A percentile compares a stretch with the other conserved stretches of the same genome.
Conservation (phyloP, 2,888 invertebrate species). For the Apamea sordens region DNA sequence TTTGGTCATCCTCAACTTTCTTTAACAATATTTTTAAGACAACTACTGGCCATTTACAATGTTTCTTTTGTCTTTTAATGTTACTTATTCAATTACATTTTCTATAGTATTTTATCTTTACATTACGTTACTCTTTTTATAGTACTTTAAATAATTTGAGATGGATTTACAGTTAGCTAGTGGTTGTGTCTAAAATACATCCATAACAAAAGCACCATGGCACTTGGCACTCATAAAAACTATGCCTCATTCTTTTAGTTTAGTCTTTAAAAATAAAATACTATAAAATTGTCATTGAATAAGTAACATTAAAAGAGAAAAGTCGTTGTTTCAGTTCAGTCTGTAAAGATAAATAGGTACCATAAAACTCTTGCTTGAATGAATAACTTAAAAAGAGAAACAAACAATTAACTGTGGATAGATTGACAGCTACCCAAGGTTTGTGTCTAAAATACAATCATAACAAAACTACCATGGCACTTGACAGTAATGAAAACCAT, state of each 20-base stretch:
- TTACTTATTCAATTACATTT: neutral
- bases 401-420: no score
- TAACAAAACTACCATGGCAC: neutral
- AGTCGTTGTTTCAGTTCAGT: no score
- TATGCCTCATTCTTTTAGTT: neutral
- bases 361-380: no score
- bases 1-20: slow-evolving; percentile 13
- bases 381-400: no score
- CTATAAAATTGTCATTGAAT: neutral
- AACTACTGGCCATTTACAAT: neutral
- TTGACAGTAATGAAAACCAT: neutral
- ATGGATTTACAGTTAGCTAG: no score
- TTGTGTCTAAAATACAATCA: neutral
- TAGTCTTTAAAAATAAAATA: neutral
- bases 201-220: no score
- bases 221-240: neutral
- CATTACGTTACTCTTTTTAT: no score
- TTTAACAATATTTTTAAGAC: neutral
- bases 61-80: neutral
- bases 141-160: no score
- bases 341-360: no score
- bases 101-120: neutral
- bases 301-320: no score
- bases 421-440: neutral
- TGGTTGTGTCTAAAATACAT: neutral